Evolutionary conservation across 2,113 vertebrate genomes (phyloP).

Genomic region (Nothoprocta perdicaria): DNA sequence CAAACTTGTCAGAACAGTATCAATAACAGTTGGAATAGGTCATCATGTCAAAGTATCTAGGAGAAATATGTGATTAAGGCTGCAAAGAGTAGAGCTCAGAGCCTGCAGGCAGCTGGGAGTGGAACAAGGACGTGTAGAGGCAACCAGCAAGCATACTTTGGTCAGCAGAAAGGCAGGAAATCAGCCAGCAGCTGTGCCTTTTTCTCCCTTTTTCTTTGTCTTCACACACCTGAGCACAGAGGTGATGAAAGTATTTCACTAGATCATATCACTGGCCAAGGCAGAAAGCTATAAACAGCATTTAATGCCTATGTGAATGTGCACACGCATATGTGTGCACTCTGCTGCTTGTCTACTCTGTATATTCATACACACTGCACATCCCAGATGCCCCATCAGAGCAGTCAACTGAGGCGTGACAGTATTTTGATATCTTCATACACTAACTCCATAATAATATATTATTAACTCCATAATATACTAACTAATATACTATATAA

Average conservation of each 20-base stretch:
- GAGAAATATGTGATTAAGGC: not conserved
- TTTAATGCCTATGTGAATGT: not conserved
- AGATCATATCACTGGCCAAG: accelerated
- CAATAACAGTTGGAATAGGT: not conserved
- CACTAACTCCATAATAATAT: not conserved
- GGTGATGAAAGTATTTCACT: not conserved
- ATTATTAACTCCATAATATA: no score
- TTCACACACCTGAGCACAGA: accelerated
- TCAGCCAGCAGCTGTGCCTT: not conserved
- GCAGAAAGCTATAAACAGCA: not conserved
- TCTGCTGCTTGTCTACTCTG: conserved; percentile 21
- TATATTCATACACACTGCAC: not conserved
- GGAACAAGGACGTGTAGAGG: accelerated
- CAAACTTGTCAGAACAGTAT: not conserved
- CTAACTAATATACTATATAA: no score
- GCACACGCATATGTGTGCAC: not conserved
- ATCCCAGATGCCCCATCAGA: not conserved
- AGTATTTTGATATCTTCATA: not conserved
- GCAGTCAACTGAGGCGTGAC: not conserved
- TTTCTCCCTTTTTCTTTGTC: not conserved
- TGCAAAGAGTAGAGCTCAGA: not conserved
- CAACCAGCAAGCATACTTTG: accelerated
- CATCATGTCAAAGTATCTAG: not conserved
- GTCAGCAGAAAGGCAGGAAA: not conserved
- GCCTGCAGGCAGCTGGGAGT: accelerated